These are phyloP conservation scores for Phymatocera aterrima DNA, from an alignment of 2,888 invertebrate species.

Conservation along the genomic window DNA sequence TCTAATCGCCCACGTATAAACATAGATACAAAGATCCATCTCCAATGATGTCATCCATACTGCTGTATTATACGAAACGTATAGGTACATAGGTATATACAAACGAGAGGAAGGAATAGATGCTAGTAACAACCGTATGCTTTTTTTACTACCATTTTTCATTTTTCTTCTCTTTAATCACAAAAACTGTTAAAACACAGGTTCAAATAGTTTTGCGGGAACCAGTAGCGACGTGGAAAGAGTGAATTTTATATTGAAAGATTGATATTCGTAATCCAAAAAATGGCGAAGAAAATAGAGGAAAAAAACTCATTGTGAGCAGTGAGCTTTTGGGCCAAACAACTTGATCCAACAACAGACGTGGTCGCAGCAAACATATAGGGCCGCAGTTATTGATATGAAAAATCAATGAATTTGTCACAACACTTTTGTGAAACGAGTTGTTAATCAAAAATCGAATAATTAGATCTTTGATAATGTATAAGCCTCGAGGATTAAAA, in stretches of 20 bases:
- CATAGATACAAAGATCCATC: slow-evolving; percentile 23
- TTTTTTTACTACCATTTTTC: slow-evolving; percentile 17
- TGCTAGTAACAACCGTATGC: slow-evolving; percentile 17
- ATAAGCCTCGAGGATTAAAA: background rate
- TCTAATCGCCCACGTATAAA: slow-evolving; percentile 29
- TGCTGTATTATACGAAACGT: slow-evolving; percentile 21
- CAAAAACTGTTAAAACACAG: background rate
- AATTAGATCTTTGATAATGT: background rate
- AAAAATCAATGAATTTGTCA: too few species aligned
- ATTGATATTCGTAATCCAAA: background rate
- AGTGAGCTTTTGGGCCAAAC: background rate
- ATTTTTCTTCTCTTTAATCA: background rate
- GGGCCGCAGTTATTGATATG: too few species aligned
- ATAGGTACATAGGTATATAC: too few species aligned
- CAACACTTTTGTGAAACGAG: background rate
- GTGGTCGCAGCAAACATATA: too few species aligned
- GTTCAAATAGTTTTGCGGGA: background rate
- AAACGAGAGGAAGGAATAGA: too few species aligned
- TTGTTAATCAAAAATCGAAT: background rate
- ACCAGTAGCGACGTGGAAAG: background rate
- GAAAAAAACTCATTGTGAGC: too few species aligned
- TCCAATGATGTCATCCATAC: slow-evolving; percentile 34
- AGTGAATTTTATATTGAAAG: background rate
- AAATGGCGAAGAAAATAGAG: background rate
- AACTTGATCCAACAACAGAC: background rate